Evolutionary conservation across 2,113 vertebrate genomes (phyloP), one percentile per base, ranked within the genome.

Genomic region (Pleuronectes platessa): DNA sequence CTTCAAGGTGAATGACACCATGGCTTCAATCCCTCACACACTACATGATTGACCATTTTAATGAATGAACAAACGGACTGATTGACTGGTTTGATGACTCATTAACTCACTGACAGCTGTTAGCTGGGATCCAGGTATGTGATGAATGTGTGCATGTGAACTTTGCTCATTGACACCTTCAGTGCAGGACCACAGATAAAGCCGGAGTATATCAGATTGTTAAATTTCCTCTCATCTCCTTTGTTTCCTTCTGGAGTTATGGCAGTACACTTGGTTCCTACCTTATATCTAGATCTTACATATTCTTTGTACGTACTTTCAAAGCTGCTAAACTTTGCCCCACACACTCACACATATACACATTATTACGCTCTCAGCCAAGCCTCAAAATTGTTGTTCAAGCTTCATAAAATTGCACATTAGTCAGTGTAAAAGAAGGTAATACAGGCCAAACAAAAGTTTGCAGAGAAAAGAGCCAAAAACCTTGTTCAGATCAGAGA

Each of bases 191-290:
- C 27, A 6, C 1, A 62, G 67, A 86, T 76, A 42, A 66, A 61
- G 40, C 12, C 27, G 42, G 11, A 8, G 64, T 74, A 61, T 61
- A 51, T 65, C 54, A 23, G 59, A n/a, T 4, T 55, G 31, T 68
- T 54, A 61, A 69, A 47, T 60, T 60, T 18, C 8, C 21, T 86
- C 37, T 70, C 37, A 65, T 66, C 56, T 61, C 56, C 40, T 74
- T 78, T 74, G 26, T 72, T 72, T 85, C 61, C 60, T 18, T n/a
- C 15, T 62, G 27, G 42, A 75, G 85, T 84, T 68, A 68, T 40
- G 61, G 61, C 68, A 13, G 62, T 64, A 66, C n/a, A 68, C 26
- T 61, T 58, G 55, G 72, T 27, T 74, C 67, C 82, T 47, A 55
- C 13, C 75, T 85, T 53, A 56, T 23, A 63, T 77, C 59, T 79